Base-by-base conservation (phyloP, 1,140 invertebrate species). In the Brachionus manjavacas region DNA sequence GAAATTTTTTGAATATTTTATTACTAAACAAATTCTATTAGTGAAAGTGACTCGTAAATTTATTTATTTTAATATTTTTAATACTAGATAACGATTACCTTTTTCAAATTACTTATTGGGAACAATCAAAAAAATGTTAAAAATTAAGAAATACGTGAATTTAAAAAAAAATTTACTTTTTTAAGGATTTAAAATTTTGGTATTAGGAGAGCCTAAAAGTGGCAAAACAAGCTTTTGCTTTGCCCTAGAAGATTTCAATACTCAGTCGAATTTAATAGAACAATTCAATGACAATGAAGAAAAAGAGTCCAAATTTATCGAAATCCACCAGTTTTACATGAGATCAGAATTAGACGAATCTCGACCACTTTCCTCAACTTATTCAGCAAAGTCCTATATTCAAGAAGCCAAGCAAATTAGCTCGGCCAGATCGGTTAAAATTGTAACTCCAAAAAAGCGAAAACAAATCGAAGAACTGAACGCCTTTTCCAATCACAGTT, bases 221-320 rank as follows among this genome's bases (percentile, higher is more conserved):
- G 79, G 79, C 4, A 81, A 81, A 81, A 81, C 79, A 12, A 64
- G 79, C 43, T 25, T 81, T 41, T 41, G 35, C 11, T 64, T 35
- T 20, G 79, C 79, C 0, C 11, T 81, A 9, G 79, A 81, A 64
- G 79, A 81, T 43, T 64, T 64, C 23, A 64, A 68, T 23, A 55
- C 52, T 43, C 28, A 81, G 9, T 64, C 64, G 25, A 68, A 60
- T 46, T n/a, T 41, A 0, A 68, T 81, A 20, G 52, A 68, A 46
- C 79, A 81, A 81, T 64, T 35, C 12, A 68, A 60, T 25, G 79
- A 60, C 2, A 28, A 60, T 25, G 49, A 64, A 11, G 79, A 81
- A 41, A 28, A 31, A 20, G 79, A 81, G n/a, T 64, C 79, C 4
- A 81, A 81, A 81, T 81, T 81, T 35, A 68, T 81, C n/a, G 79